Conservation (phyloP, 2,888 invertebrate genomes). For the Perizoma flavofasciatum region DNA sequence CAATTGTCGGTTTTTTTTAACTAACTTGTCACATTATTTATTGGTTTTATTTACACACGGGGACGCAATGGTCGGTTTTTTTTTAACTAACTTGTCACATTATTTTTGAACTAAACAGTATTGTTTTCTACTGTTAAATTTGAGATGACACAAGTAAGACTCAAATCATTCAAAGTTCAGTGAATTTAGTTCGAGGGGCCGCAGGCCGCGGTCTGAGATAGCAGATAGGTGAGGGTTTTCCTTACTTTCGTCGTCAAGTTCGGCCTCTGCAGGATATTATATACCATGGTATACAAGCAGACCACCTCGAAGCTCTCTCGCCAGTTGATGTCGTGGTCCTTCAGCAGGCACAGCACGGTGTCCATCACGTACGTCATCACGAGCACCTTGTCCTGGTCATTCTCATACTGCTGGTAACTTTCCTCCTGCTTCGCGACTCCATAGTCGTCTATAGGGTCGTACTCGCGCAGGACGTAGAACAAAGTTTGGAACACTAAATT, state of each 20-base stretch:
- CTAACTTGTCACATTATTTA: too few species aligned
- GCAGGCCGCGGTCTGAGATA: too few species aligned
- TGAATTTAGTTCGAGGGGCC: too few species aligned
- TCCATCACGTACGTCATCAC: slow-evolving; percentile 87
- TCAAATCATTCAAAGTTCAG: too few species aligned
- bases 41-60: too few species aligned
- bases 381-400: slow-evolving; percentile 59
- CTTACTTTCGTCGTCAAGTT: slow-evolving; percentile 71
- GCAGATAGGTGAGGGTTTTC: slow-evolving; percentile 1
- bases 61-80: too few species aligned
- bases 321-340: slow-evolving; percentile 89
- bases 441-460: slow-evolving; percentile 58
- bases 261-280: slow-evolving; percentile 63
- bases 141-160: too few species aligned
- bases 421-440: slow-evolving; percentile 48
- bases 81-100: too few species aligned
- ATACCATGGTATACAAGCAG: slow-evolving; percentile 80
- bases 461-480: slow-evolving; percentile 85
- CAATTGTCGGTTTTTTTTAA: too few species aligned
- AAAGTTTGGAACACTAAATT: slow-evolving; percentile 86
- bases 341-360: slow-evolving; percentile 85
- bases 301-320: slow-evolving; percentile 90
- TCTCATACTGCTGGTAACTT: slow-evolving; percentile 46
- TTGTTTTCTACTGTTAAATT: too few species aligned
- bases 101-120: too few species aligned